These are phyloP conservation scores for Nowickia ferox DNA, from an alignment of 2,888 invertebrate species.

Conservation along the genomic window DNA sequence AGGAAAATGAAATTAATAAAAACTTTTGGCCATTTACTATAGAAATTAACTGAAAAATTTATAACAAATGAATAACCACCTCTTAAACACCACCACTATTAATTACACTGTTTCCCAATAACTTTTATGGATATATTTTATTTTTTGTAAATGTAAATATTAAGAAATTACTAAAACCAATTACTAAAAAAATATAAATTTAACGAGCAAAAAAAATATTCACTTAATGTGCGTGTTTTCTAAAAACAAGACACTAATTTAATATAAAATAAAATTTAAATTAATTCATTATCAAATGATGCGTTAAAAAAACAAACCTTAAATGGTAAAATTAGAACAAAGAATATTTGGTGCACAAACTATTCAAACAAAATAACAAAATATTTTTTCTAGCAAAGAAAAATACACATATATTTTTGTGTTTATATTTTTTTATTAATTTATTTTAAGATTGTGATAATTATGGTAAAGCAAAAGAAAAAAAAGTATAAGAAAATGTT, in stretches of 20 bases:
- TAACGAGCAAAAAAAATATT: slow-evolving; percentile 34
- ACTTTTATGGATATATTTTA: not conserved
- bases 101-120: not conserved
- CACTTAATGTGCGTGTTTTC: slow-evolving; percentile 60
- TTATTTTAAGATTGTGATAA: slow-evolving; percentile 74
- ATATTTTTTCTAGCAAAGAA: slow-evolving; percentile 10
- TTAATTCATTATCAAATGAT: slow-evolving; percentile 27
- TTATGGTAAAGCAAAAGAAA: slow-evolving; percentile 73
- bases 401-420: slow-evolving; percentile 22
- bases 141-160: slow-evolving; percentile 51
- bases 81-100: slow-evolving; percentile 36
- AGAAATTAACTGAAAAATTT: slow-evolving; percentile 33
- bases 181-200: slow-evolving; percentile 28
- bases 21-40: slow-evolving; percentile 50
- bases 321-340: slow-evolving; percentile 33
- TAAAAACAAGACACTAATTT: slow-evolving; percentile 26
- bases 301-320: slow-evolving; percentile 14
- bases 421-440: slow-evolving; percentile 55
- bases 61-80: slow-evolving; percentile 39
- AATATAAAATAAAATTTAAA: slow-evolving; percentile 23
- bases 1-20: slow-evolving; percentile 17
- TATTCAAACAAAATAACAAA: slow-evolving; percentile 12
- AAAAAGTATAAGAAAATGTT: slow-evolving; percentile 52
- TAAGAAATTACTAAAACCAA: slow-evolving; percentile 19
- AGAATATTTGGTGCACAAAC: slow-evolving; percentile 68